Percentiles rank a stretch among this genome's conserved stretches.
phyloP scores from a whole-genome alignment of 2,888 invertebrate genomes.

The Orchesellides sinensis region DNA sequence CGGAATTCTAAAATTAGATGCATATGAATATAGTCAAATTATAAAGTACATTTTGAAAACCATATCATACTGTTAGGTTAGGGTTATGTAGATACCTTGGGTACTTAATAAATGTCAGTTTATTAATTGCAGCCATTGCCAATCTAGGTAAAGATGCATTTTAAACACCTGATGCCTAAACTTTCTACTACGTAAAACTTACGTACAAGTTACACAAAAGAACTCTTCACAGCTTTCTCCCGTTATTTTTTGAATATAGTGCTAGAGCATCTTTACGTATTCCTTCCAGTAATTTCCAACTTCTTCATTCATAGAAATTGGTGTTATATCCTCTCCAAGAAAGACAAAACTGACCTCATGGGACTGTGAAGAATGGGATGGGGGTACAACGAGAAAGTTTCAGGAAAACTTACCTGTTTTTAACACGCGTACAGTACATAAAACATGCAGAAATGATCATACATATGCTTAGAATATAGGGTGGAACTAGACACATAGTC shows the following conservation, averaged over 20 bases:
- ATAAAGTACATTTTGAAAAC: no score
- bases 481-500: no score
- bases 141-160: background rate
- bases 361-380: conserved; percentile 10
- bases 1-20: no score
- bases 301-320: conserved; percentile 27
- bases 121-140: background rate
- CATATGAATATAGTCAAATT: no score
- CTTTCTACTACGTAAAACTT: background rate
- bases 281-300: conserved; percentile 32
- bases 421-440: background rate
- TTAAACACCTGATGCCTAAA: conserved; percentile 5
- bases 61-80: no score
- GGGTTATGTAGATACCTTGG: no score
- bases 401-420: background rate
- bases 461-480: no score
- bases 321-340: conserved; percentile 31
- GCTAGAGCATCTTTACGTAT: background rate
- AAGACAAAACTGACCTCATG: conserved; percentile 44
- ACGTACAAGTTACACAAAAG: no score
- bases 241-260: no score
- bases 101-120: background rate
- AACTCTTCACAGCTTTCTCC: no score
- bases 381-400: conserved; percentile 35
- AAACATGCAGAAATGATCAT: no score